phyloP scores from a whole-genome alignment of 2,113 vertebrate species.

The Nestor notabilis region DNA sequence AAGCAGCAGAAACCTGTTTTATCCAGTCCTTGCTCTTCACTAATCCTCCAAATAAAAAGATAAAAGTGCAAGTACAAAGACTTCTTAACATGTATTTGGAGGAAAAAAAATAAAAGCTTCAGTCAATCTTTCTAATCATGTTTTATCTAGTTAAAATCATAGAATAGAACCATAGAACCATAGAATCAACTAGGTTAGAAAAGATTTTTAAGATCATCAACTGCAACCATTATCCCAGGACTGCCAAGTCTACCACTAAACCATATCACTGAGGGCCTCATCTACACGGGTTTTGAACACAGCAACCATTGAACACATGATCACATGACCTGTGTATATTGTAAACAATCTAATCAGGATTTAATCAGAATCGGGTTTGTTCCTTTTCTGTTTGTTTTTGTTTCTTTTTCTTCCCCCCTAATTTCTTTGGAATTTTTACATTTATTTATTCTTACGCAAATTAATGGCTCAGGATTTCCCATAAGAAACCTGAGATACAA shows the following conservation, averaged over 20 bases:
- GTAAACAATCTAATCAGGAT: neutral
- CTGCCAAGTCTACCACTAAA: neutral
- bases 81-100: neutral
- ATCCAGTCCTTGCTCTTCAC: neutral
- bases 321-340: neutral
- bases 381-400: neutral
- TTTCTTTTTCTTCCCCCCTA: neutral
- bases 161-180: neutral
- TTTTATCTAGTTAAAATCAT: neutral
- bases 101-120: neutral
- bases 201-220: neutral
- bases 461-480: conserved; percentile 44
- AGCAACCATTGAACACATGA: neutral
- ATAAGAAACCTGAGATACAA: neutral
- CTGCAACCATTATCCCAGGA: neutral
- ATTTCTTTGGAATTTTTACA: conserved; percentile 3
- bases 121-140: neutral
- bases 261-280: neutral
- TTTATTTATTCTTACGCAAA: conserved; percentile 34
- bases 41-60: neutral
- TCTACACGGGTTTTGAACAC: neutral
- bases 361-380: neutral
- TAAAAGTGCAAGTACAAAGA: neutral
- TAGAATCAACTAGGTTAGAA: neutral
- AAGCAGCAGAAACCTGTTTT: neutral